phyloP scores from a whole-genome alignment of 2,888 invertebrate genomes.

The Platerodrilus igneus region DNA sequence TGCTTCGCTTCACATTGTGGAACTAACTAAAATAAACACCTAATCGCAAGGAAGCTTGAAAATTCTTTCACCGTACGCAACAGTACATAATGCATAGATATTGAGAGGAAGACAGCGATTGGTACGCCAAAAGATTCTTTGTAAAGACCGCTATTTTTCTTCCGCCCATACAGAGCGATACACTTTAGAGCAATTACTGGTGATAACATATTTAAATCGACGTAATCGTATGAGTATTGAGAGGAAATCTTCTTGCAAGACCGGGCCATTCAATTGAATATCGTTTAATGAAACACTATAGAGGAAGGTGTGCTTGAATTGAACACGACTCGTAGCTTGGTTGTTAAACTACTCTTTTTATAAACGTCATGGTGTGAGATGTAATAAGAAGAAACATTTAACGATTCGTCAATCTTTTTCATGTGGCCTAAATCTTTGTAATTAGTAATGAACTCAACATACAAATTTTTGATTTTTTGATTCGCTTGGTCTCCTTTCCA shows the following conservation, averaged over 20 bases:
- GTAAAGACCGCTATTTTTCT: slow-evolving; percentile 31
- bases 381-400: too few relatives aligned
- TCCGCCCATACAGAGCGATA: slow-evolving; percentile 35
- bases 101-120: background rate
- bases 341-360: too few relatives aligned
- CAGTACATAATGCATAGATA: slow-evolving; percentile 21
- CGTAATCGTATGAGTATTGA: slow-evolving; percentile 35
- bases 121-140: slow-evolving; percentile 40
- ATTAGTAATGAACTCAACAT: too few relatives aligned
- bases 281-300: too few relatives aligned
- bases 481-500: too few relatives aligned
- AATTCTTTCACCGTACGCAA: slow-evolving; percentile 38
- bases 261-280: too few relatives aligned
- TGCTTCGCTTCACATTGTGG: slow-evolving; percentile 20
- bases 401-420: too few relatives aligned
- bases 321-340: too few relatives aligned
- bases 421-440: too few relatives aligned
- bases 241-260: slow-evolving; percentile 36
- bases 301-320: too few relatives aligned
- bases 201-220: slow-evolving; percentile 31
- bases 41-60: slow-evolving; percentile 33
- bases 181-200: slow-evolving; percentile 42
- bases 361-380: too few relatives aligned
- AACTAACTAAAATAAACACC: slow-evolving; percentile 31
- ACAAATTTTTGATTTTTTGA: too few relatives aligned